A percentile compares a stretch with the other conserved stretches of the same genome.
Conservation (phyloP, 1,140 invertebrate genomes). For the Megathymus violae region DNA sequence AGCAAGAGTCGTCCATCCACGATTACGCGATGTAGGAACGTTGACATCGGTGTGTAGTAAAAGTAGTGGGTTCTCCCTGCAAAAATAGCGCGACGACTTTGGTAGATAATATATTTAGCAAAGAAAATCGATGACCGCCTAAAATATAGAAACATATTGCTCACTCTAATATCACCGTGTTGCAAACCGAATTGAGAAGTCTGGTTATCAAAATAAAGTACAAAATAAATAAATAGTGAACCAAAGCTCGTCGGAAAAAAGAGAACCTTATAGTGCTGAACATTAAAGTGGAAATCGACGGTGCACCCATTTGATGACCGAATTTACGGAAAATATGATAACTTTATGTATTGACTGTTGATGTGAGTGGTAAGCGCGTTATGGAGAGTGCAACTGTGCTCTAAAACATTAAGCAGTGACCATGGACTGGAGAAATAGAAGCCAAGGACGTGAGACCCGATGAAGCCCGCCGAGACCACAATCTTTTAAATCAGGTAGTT, state of each 20-base stretch:
- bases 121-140: constrained; percentile 15
- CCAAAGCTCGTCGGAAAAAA: constrained; percentile 56
- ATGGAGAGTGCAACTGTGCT: constrained; percentile 32
- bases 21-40: constrained; percentile 76
- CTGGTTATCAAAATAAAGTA: constrained; percentile 72
- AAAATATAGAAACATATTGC: constrained; percentile 11
- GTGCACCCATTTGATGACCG: constrained; percentile 52
- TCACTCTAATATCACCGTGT: not conserved
- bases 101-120: constrained; percentile 1
- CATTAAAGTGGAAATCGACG: constrained; percentile 55
- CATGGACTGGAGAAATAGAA: constrained; percentile 71
- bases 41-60: constrained; percentile 64
- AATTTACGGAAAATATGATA: constrained; percentile 72
- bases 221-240: constrained; percentile 80
- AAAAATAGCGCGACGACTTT: constrained; percentile 37
- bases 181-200: constrained; percentile 37
- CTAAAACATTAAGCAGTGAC: constrained; percentile 45
- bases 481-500: constrained; percentile 81
- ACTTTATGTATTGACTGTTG: constrained; percentile 51
- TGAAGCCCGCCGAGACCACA: constrained; percentile 73
- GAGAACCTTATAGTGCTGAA: constrained; percentile 57
- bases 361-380: constrained; percentile 50
- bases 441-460: constrained; percentile 57
- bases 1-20: constrained; percentile 69
- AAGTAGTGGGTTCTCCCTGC: constrained; percentile 68